Conservation (phyloP, 1,140 invertebrate species). For the Stegodyphus mimosarum region DNA sequence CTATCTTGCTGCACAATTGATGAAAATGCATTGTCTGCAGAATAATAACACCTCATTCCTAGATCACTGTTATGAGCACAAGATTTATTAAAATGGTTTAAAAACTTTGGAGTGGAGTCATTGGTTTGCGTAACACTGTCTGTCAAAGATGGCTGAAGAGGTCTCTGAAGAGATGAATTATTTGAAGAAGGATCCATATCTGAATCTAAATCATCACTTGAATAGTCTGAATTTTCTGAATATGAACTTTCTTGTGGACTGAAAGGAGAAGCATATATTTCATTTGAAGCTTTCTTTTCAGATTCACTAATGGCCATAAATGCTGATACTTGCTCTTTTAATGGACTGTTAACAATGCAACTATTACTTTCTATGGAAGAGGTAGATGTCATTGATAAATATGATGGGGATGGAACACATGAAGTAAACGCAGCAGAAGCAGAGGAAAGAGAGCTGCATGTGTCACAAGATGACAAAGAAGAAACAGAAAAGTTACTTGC, state of each 20-base stretch:
- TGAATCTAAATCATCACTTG: slow-evolving; percentile 62
- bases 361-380: slow-evolving; percentile 41
- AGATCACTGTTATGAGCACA: slow-evolving; percentile 24
- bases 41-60: slow-evolving; percentile 48
- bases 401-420: slow-evolving; percentile 53
- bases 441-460: slow-evolving; percentile 40
- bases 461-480: slow-evolving; percentile 52
- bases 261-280: slow-evolving; percentile 62
- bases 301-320: slow-evolving; percentile 58
- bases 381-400: slow-evolving; percentile 39
- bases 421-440: slow-evolving; percentile 30
- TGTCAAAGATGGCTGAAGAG: not conserved
- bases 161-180: not conserved
- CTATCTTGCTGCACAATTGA: slow-evolving; percentile 34
- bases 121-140: slow-evolving; percentile 45
- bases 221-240: slow-evolving; percentile 71
- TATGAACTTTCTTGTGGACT: slow-evolving; percentile 70
- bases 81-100: slow-evolving; percentile 48
- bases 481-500: slow-evolving; percentile 48
- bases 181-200: slow-evolving; percentile 42
- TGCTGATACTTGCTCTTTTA: slow-evolving; percentile 56
- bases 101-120: slow-evolving; percentile 27
- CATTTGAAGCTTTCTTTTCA: slow-evolving; percentile 43
- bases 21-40: slow-evolving; percentile 38
- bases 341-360: slow-evolving; percentile 42